A percentile compares a stretch with the other conserved stretches of the same genome.
Evolutionary conservation across 2,888 invertebrate species (phyloP).

Genomic region (Cephus pygmeus): DNA sequence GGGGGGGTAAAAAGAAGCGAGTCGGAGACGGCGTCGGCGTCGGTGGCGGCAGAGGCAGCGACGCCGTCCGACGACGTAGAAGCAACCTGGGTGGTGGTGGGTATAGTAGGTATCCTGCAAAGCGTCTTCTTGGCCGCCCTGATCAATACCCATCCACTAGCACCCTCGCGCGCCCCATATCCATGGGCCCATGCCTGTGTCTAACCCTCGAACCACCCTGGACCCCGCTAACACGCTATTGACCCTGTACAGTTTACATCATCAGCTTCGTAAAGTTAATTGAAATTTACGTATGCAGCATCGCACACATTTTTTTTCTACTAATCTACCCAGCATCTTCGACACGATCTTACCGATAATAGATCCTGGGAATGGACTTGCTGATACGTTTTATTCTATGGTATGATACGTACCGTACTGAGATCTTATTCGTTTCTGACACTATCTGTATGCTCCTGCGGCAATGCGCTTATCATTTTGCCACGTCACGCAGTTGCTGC

Average conservation of each 20-base stretch:
- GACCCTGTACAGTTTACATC: conserved; percentile 56
- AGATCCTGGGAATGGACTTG: neutral
- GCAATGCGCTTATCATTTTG: neutral
- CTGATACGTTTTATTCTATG: neutral
- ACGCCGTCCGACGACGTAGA: neutral
- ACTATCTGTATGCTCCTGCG: neutral
- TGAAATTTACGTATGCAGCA: conserved; percentile 37
- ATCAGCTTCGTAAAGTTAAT: conserved; percentile 49
- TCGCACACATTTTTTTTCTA: neutral
- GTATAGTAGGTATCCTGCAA: conserved; percentile 55
- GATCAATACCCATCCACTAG: conserved; percentile 57
- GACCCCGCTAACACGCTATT: conserved; percentile 43
- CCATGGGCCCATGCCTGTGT: conserved; percentile 42
- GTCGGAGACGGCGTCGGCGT: conserved; percentile 18
- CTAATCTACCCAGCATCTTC: neutral
- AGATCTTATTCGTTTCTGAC: neutral
- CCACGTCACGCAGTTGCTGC: neutral
- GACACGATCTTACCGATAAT: neutral
- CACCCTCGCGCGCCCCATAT: conserved; percentile 34
- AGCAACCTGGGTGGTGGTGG: conserved; percentile 26
- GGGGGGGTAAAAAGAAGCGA: conserved; percentile 23
- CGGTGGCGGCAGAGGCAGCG: conserved; percentile 13
- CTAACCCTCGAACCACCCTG: conserved; percentile 40
- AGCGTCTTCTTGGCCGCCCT: conserved; percentile 55
- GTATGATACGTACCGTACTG: neutral